Evolutionary conservation across 2,888 invertebrate species (phyloP), one percentile per base, ranked within the genome.

Genomic region (Pterostichus niger): DNA sequence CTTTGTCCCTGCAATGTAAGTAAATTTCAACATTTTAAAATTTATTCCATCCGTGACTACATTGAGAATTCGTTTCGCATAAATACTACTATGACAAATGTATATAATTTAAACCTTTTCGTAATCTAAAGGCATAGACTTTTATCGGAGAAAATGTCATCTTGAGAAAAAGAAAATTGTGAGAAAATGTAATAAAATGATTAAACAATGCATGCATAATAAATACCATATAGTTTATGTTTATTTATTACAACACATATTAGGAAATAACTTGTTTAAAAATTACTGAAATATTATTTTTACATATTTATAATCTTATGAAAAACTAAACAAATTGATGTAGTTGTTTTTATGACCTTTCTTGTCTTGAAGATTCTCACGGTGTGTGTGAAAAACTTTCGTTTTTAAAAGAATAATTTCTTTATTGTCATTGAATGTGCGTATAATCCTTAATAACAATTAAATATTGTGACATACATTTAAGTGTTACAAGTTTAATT

Each of bases 1-100:
- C 99, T 7, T 92, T 97, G 84, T 95, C 98, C 46, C 91, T 99
- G 85, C 99, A 99, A 91, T 99, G 97, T 97, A 91, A 92, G 93
- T 91, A 44, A 71, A 17, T 15, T 40, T 40, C 44, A 44, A 13
- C 31, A 13, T 31, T 40, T 40, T 1, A 7, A 40, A 6, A 3
- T 49, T 2, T 80, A 24, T 7, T 11, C 6, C 35, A 11, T 31
- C 35, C 33, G 44, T 84, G 15, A 9, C 13, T 52, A 24, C 33
- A 3, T 83, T 84, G n/a, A 44, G 33, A 10, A 24, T n/a, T 75
- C 59, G 13, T 79, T 40, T 40, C 40, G 40, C 7, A 40, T 40
- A 7, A 40, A 9, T 40, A 40, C 40, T 7, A 40, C 40, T 40
- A 6, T 3, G 40, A 3, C 9, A 40, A 40, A 7, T n/a, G n/a